Conservation (phyloP, 2,888 invertebrate genomes). For the Platycnemis pennipes region DNA sequence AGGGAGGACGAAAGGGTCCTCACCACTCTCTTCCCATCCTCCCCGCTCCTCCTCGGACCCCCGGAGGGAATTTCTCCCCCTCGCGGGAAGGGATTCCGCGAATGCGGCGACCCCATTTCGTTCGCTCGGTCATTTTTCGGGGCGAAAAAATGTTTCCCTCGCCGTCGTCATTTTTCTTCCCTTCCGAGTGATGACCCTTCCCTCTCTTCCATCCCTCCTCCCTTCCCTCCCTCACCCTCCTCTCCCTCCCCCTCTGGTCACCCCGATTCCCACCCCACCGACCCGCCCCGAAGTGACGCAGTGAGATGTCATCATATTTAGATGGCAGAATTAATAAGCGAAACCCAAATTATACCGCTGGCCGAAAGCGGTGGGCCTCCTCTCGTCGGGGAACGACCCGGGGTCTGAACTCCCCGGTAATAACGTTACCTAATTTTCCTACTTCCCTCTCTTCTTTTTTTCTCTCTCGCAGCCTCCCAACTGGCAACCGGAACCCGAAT, state of each 20-base stretch:
- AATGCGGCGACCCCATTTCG: neutral
- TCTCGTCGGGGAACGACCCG: neutral
- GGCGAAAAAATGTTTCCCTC: neutral
- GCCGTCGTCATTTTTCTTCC: neutral
- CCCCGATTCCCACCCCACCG: neutral
- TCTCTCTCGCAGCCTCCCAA: too few species aligned
- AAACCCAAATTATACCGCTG: slow-evolving; percentile 23
- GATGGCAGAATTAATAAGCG: slow-evolving; percentile 37
- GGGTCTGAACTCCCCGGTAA: neutral
- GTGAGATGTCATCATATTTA: slow-evolving; percentile 25
- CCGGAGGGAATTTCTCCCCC: neutral
- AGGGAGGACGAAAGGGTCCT: neutral
- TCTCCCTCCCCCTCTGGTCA: neutral
- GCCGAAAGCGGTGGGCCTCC: neutral
- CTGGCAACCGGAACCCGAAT: neutral
- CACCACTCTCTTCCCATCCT: too few species aligned
- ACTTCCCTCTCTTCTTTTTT: neutral
- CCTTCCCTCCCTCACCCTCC: neutral
- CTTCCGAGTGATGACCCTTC: neutral
- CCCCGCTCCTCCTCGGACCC: neutral
- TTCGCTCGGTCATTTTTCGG: neutral
- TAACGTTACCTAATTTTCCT: neutral
- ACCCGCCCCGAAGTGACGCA: neutral
- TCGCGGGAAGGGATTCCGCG: neutral
- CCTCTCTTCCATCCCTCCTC: neutral